Conservation (phyloP, 2,113 vertebrate genomes). For the Protobothrops mucrosquamatus region DNA sequence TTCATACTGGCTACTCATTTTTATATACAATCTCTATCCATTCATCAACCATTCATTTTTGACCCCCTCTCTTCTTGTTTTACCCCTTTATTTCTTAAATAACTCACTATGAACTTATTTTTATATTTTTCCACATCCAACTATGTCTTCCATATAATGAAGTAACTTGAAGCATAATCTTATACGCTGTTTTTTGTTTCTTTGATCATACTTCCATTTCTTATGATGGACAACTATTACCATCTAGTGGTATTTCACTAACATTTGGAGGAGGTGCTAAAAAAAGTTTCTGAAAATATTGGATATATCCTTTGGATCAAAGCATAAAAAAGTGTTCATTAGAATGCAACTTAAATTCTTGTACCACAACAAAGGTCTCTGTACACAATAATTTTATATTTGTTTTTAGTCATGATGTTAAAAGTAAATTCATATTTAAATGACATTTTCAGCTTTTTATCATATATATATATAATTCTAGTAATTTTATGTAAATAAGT, state of each 20-base stretch:
- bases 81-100: neutral
- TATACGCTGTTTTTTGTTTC: neutral
- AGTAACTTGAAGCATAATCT: neutral
- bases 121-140: no score
- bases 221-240: neutral
- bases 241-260: neutral
- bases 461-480: neutral
- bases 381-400: neutral
- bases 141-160: neutral
- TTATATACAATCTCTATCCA: neutral
- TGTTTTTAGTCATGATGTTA: conserved; percentile 22
- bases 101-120: no score
- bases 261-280: neutral
- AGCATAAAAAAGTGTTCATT: neutral
- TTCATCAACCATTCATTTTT: neutral
- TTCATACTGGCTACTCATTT: neutral
- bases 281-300: neutral
- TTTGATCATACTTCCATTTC: neutral
- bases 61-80: neutral
- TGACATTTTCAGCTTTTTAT: neutral
- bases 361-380: neutral
- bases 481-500: neutral
- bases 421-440: conserved; percentile 36
- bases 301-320: conserved; percentile 17
- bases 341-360: neutral